These are phyloP conservation scores for Batillaria attramentaria DNA, from an alignment of 1,140 invertebrate species.

Conservation along the genomic window DNA sequence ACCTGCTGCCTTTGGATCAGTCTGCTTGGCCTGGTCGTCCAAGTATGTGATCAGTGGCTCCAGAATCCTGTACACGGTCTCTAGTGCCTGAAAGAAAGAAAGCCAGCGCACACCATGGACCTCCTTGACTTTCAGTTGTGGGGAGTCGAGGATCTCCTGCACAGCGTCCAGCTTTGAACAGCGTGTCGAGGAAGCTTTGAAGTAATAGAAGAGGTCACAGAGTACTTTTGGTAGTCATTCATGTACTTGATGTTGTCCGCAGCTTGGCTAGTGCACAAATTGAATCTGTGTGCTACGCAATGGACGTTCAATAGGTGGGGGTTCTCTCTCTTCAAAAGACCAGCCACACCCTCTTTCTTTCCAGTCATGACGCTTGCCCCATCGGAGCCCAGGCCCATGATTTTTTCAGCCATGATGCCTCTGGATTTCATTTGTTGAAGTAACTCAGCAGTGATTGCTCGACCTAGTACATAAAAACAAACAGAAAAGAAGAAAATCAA, in stretches of 20 bases:
- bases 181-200: slow-evolving; percentile 23
- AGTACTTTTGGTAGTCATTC: slow-evolving; percentile 25
- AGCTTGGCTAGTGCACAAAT: slow-evolving; percentile 35
- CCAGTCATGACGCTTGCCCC: slow-evolving; percentile 46
- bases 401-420: slow-evolving; percentile 14
- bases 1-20: background rate
- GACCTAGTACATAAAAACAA: slow-evolving; percentile 2
- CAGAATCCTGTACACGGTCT: slow-evolving; percentile 29
- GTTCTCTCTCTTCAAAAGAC: slow-evolving; percentile 25
- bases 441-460: background rate
- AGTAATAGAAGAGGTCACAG: slow-evolving; percentile 30
- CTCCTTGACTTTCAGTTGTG: no score
- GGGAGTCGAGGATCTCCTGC: slow-evolving; percentile 33
- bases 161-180: background rate
- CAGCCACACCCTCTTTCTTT: slow-evolving; percentile 32
- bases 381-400: slow-evolving; percentile 43
- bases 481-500: no score
- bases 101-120: slow-evolving; percentile 46
- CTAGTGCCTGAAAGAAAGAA: slow-evolving; percentile 39
- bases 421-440: slow-evolving; percentile 10
- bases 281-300: slow-evolving; percentile 42
- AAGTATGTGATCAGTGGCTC: slow-evolving; percentile 35
- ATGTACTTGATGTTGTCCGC: slow-evolving; percentile 25
- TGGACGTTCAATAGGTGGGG: slow-evolving; percentile 38
- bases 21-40: background rate